These are phyloP conservation scores for Cynopterus brachyotis DNA, from an alignment of 2,113 vertebrate genomes.

Conservation along the genomic window DNA sequence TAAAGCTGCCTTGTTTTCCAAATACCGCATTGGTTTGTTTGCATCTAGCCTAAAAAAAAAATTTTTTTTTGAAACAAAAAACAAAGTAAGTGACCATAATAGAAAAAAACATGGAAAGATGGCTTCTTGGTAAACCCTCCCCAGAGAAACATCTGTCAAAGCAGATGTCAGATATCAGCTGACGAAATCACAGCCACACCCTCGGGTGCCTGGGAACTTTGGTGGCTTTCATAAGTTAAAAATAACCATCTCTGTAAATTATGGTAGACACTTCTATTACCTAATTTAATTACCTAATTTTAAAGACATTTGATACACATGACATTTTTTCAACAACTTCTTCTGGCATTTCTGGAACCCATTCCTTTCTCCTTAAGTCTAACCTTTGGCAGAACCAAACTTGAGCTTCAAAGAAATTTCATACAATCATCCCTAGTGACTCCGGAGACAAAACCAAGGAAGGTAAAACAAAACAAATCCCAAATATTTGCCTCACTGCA, in stretches of 20 bases:
- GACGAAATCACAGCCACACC: neutral
- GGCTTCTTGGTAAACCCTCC: neutral
- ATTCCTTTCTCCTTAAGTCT: neutral
- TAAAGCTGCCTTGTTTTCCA: conserved; percentile 82
- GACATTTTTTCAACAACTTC: neutral
- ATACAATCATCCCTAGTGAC: neutral
- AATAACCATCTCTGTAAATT: neutral
- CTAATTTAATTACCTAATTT: neutral
- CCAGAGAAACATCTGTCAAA: neutral
- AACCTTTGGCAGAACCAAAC: neutral
- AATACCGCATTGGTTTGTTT: conserved; percentile 82
- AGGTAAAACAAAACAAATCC: neutral
- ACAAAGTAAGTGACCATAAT: neutral
- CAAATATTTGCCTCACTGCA: neutral
- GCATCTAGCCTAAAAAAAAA: conserved; percentile 79
- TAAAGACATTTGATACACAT: neutral
- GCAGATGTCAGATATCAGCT: neutral
- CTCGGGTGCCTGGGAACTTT: neutral
- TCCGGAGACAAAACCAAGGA: neutral
- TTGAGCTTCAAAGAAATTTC: neutral
- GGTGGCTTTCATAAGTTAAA: neutral
- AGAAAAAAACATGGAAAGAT: neutral
- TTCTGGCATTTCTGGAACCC: neutral
- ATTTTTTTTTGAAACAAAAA: neutral
- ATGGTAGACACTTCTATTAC: neutral